These are phyloP conservation scores for Clepsis dumicolana DNA, from an alignment of 2,888 invertebrate species.

Conservation along the genomic window DNA sequence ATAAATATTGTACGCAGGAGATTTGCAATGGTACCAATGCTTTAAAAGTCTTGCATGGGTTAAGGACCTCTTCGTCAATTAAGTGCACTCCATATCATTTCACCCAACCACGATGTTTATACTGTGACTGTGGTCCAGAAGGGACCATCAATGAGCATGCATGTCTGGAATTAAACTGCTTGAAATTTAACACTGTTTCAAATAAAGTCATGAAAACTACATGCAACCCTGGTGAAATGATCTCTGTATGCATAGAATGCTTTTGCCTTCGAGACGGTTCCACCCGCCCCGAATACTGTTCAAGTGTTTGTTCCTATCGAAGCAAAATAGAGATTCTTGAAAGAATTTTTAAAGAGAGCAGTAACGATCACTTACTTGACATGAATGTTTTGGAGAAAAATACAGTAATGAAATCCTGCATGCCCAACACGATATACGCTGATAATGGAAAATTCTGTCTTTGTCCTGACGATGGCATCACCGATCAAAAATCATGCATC, in stretches of 20 bases:
- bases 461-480: constrained; percentile 65
- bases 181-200: constrained; percentile 54
- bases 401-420: constrained; percentile 54
- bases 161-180: constrained; percentile 69
- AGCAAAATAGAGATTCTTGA: constrained; percentile 68
- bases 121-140: constrained; percentile 67
- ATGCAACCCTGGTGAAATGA: constrained; percentile 69
- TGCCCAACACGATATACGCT: constrained; percentile 63
- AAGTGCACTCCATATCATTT: constrained; percentile 65
- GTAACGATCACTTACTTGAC: constrained; percentile 56
- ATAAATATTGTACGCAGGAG: constrained; percentile 59
- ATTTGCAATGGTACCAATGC: constrained; percentile 52
- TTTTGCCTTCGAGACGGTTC: constrained; percentile 65
- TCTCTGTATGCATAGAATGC: constrained; percentile 72
- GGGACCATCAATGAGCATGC: constrained; percentile 63
- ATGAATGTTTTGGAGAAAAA: constrained; percentile 54
- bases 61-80: constrained; percentile 51
- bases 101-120: constrained; percentile 67
- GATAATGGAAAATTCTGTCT: constrained; percentile 67
- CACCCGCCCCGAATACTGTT: constrained; percentile 64
- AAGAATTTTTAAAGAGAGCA: constrained; percentile 58
- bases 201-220: constrained; percentile 52
- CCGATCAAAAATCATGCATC: constrained; percentile 63
- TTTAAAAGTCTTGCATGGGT: constrained; percentile 47
- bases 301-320: constrained; percentile 64